Evolutionary conservation across 2,797 vertebrate genomes (phyloP), one percentile per base, ranked within the genome.

Genomic region (Lacerta bilineata): DNA sequence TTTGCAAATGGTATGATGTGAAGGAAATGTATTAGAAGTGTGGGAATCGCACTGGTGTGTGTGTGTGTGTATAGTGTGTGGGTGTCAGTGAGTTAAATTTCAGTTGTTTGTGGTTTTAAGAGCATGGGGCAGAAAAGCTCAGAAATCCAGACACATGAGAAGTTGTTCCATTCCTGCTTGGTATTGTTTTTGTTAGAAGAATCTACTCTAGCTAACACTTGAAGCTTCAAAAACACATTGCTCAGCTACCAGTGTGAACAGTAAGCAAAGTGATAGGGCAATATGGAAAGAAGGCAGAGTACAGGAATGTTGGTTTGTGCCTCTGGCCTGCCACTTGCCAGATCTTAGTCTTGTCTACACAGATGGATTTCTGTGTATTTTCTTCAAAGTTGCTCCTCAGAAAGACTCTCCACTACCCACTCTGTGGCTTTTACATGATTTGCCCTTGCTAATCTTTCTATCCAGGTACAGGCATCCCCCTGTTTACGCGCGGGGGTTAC

Each of bases 211-310:
- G 27, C 69, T 80, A n/a, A 66, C 43, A 23, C 29, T 81, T 81
- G 27, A 80, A 64, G 39, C 29, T 82, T 87, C 69, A 81, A 82
- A 78, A 82, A 59, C 33, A n/a, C 55, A 33, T 46, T 82, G 41
- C 71, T 66, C 23, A 43, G 6, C 20, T 84, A 41, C 18, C 33
- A 69, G 17, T 41, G 36, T 50, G 25, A 87, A 74, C 9, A 75
- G 8, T 27, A 61, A 59, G 72, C 33, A 17, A 18, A 9, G 20
- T 39, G 43, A 59, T 23, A 13, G 43, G 25, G 59, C 9, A 69
- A 23, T 55, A n/a, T 3, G 55, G 33, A 71, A 78, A 81, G 9
- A 69, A 3, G 41, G 10, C 41, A 36, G 29, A 17, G n/a, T 86
- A 27, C 27, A 29, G 39, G n/a, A 25, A 20, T 43, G 20, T 15